Evolutionary conservation across 53 echinoderm and acorn worm genomes (phyloP), one percentile per base, ranked within the genome.

Genomic region (Temnopleurus reevesii): DNA sequence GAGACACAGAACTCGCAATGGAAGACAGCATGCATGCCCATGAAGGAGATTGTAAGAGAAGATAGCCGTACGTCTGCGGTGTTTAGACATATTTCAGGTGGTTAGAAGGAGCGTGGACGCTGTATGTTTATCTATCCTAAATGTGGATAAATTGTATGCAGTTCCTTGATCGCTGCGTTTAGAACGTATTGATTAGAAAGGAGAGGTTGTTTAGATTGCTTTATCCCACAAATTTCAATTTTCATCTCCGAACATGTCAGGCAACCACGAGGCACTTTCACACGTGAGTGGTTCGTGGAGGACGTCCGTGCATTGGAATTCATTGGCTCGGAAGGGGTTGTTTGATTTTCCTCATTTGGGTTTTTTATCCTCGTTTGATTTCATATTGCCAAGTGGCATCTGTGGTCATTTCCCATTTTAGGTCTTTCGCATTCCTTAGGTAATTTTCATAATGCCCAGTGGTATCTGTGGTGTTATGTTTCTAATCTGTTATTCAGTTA

Each of bases 11-110:
- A n/a, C n/a, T n/a, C n/a, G n/a, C n/a, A n/a, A n/a, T n/a, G n/a
- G n/a, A n/a, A n/a, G n/a, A n/a, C 30, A 82, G 36, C 19, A 18
- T 82, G 10, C 7, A 54, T 55, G 33, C 26, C 18, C 19, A 51
- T 84, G 21, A 51, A 54, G 81, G 84, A 44, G 2, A 84, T 23
- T 4, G 59, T 35, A 53, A 33, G 25, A 58, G 82, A 17, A 19
- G 53, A 54, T 53, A 29, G 41, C 31, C 3, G 17, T 49, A 29
- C 13, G 38, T 56, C 19, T n/a, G 23, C 9, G 8, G 23, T 84
- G 60, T 84, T 84, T 84, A 43, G 58, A 84, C 60, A 84, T 59
- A 35, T 84, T 84, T 84, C 84, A 84, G 84, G 44, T 84, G 84
- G 26, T 35, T n/a, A 43, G 36, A 41, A 43, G 55, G 38, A 43